A percentile compares a stretch with the other conserved stretches of the same genome.
phyloP scores from a whole-genome alignment of 2,797 vertebrate species.

The Pseudochirops cupreus region DNA sequence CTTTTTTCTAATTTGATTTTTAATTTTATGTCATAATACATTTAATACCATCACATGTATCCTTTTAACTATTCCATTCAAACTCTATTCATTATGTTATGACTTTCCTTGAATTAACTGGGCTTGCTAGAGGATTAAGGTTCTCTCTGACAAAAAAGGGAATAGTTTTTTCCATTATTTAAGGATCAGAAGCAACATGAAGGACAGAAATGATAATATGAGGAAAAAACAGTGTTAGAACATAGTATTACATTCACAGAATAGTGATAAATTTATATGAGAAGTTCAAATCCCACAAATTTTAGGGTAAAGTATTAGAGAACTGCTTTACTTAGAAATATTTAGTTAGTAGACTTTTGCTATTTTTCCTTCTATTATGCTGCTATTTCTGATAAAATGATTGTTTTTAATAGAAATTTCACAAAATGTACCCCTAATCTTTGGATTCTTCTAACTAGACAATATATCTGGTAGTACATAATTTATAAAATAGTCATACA shows the following conservation, averaged over 20 bases:
- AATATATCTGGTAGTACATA: not conserved
- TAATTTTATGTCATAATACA: not conserved
- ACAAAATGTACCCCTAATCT: not conserved
- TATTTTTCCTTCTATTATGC: not conserved
- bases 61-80: not conserved
- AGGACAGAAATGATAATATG: not conserved
- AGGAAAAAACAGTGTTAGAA: not conserved
- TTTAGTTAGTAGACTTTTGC: not conserved
- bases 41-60: not conserved
- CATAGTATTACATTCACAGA: not conserved
- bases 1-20: not conserved
- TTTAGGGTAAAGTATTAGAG: not conserved
- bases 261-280: not conserved
- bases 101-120: not conserved
- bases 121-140: not conserved
- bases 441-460: not conserved
- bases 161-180: not conserved
- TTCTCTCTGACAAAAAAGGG: not conserved
- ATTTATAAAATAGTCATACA: not conserved
- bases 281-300: not conserved
- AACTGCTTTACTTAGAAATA: not conserved
- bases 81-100: not conserved
- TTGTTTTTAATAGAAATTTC: not conserved
- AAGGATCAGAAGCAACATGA: not conserved
- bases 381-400: not conserved